Evolutionary conservation across 2,888 invertebrate species (phyloP), one percentile per base, ranked within the genome.

Genomic region (Camponotus fellah): DNA sequence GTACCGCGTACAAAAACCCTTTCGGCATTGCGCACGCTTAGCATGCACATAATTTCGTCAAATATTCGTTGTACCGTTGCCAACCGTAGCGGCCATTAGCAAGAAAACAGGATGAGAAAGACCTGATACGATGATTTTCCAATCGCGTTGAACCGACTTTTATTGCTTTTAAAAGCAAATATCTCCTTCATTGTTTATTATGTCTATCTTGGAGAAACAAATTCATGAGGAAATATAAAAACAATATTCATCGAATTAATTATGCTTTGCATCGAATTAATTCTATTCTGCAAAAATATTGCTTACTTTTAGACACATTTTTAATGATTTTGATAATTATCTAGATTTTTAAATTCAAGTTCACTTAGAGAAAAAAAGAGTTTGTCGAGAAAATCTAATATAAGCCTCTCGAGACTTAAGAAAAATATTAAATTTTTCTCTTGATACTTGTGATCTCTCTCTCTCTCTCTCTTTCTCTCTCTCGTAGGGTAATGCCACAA

Each of bases 1-100:
- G 71, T 14, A 21, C 40, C 14, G 32, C 40, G 68, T 2, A 56
- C 46, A 71, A 80, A 80, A 80, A 80, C 46, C 21, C 46, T 60
- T 71, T 71, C 60, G 71, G 34, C 46, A 58, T 26, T 58, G 69
- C 46, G 58, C 71, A 37, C 58, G 21, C 40, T 80, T 71, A 60
- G 17, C 79, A 80, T 80, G 79, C 79, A 60, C 72, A 80, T 80
- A 71, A 80, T 80, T 80, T 71, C 72, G 79, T 79, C 76, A 56
- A 83, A 53, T 62, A 32, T 77, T 26, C 71, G 58, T 17, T 79
- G 49, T 56, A 81, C 64, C 58, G 62, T 86, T 85, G 86, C 85
- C 86, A 88, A 84, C 83, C 43, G 81, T 65, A 60, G 53, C 40
- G 34, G 26, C 46, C 53, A 66, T 69, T 68, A 66, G 43, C 21